Conservation (phyloP, 2,888 invertebrate species). For the Brachylomia viminalis region DNA sequence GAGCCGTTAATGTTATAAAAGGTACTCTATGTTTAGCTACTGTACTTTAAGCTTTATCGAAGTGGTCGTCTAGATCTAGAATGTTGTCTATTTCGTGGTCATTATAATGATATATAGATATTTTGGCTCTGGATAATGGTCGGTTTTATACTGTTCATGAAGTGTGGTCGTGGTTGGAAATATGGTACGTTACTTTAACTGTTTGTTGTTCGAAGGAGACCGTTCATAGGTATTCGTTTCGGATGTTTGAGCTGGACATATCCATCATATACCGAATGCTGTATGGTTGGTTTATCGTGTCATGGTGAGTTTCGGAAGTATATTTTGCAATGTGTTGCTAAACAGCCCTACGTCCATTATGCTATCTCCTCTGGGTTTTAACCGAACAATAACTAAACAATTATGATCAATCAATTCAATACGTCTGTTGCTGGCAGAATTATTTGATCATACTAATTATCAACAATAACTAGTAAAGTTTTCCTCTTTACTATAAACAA, state of each 20-base stretch:
- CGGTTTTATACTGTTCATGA: slow-evolving; percentile 25
- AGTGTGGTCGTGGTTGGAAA: slow-evolving; percentile 22
- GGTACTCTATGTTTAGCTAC: slow-evolving; percentile 66
- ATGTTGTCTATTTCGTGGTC: slow-evolving; percentile 32
- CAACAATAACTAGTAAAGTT: slow-evolving; percentile 7
- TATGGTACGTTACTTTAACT: slow-evolving; percentile 27
- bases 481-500: slow-evolving; percentile 9
- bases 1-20: slow-evolving; percentile 75
- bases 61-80: slow-evolving; percentile 30
- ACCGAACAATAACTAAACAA: slow-evolving; percentile 5
- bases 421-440: background rate
- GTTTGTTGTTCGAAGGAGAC: background rate
- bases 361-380: background rate
- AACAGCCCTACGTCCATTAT: background rate
- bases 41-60: slow-evolving; percentile 51
- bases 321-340: background rate
- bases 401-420: slow-evolving; percentile 25
- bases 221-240: background rate
- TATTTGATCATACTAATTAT: slow-evolving; percentile 23
- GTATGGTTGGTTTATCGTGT: no score
- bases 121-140: slow-evolving; percentile 31
- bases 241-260: background rate
- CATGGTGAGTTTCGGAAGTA: background rate
- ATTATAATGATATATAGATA: slow-evolving; percentile 53
- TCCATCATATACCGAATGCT: background rate